Evolutionary conservation across 2,797 vertebrate genomes (phyloP).

Genomic region (Myripristis jacobus): DNA sequence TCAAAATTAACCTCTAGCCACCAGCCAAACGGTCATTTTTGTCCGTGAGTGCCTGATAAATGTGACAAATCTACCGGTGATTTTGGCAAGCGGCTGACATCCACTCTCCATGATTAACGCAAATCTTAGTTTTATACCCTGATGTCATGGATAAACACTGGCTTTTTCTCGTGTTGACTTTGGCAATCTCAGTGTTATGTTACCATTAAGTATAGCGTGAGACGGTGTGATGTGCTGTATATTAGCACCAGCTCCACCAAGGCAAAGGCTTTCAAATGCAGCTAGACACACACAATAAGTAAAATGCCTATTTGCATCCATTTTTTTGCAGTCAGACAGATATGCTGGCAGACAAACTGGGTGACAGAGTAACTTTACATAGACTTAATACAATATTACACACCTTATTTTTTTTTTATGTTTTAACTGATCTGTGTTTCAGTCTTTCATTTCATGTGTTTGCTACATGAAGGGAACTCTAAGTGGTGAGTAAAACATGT

Average conservation of each 20-base stretch:
- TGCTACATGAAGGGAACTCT: neutral
- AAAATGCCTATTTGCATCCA: neutral
- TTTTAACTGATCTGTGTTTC: too few species aligned
- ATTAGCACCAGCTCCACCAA: slow-evolving; percentile 28
- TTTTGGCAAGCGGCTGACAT: slow-evolving; percentile 53
- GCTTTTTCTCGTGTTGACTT: slow-evolving; percentile 53
- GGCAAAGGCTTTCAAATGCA: slow-evolving; percentile 13
- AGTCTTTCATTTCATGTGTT: neutral
- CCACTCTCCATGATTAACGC: slow-evolving; percentile 60
- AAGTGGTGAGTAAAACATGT: neutral
- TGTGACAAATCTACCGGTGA: slow-evolving; percentile 12
- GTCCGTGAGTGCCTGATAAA: slow-evolving; percentile 28
- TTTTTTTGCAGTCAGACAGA: too few species aligned
- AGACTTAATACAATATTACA: too few species aligned
- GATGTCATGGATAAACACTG: slow-evolving; percentile 59
- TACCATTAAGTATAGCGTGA: slow-evolving; percentile 49
- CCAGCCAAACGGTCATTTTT: slow-evolving; percentile 28
- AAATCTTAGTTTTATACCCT: slow-evolving; percentile 42
- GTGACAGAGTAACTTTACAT: too few species aligned
- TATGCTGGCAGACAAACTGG: too few species aligned
- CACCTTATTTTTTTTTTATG: too few species aligned
- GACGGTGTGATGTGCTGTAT: slow-evolving; percentile 26
- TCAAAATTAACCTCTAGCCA: slow-evolving; percentile 23
- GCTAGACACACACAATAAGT: neutral
- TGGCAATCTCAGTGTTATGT: slow-evolving; percentile 55